Conservation (phyloP, 2,888 invertebrate species). For the Asteroscopus sphinx region DNA sequence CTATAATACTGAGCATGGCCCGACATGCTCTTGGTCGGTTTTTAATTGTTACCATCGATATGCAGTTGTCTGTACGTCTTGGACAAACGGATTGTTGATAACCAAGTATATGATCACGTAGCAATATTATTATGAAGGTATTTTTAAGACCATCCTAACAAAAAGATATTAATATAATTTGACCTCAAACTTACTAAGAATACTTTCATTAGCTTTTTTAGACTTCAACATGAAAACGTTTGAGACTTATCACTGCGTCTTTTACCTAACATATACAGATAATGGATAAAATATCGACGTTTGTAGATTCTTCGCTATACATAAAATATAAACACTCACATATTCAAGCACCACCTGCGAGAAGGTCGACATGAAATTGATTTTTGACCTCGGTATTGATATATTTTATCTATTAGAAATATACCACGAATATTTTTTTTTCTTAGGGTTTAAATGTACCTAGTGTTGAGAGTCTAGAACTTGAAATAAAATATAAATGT, state of each 20-base stretch:
- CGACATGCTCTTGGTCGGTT: no score
- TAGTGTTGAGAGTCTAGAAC: no score
- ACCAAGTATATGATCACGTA: no score
- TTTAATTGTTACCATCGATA: no score
- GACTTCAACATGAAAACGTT: conserved; percentile 7
- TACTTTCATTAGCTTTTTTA: conserved; percentile 11
- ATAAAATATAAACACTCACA: conserved; percentile 46
- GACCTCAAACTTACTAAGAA: conserved; percentile 9
- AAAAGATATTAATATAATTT: conserved; percentile 16
- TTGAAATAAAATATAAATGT: no score
- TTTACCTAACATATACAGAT: conserved; percentile 11
- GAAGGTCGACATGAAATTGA: conserved; percentile 35
- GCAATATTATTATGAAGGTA: no score
- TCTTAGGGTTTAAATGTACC: no score
- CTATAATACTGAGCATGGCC: no score
- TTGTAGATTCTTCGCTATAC: conserved; percentile 22
- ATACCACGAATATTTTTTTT: no score
- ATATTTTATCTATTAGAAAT: not conserved
- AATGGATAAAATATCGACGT: conserved; percentile 14
- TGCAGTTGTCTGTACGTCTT: no score
- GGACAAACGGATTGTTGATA: no score
- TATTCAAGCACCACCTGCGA: conserved; percentile 39
- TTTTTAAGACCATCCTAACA: not conserved
- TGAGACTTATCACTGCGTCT: conserved; percentile 3
- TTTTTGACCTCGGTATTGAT: conserved; percentile 27